Evolutionary conservation across 2,113 vertebrate species (phyloP), one percentile per base, ranked within the genome.

Genomic region (Cromileptes altivelis): DNA sequence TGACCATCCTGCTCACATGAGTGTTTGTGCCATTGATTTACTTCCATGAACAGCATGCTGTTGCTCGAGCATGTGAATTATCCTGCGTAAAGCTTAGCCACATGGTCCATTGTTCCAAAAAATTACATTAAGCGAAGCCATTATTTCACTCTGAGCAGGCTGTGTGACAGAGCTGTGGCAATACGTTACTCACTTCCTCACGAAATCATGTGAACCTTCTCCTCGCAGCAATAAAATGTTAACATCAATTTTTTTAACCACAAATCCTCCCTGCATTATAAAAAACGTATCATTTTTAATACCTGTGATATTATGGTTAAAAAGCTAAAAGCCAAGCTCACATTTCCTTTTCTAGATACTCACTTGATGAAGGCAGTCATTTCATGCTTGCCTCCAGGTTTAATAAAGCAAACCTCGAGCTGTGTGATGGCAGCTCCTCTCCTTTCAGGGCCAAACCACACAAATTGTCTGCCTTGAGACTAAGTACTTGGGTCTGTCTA

Each of bases 391-490:
- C 79, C 90, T 89, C 57, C 68, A 80, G 76, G 84, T 92, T 91
- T 85, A 80, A 89, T 85, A 86, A 92, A 79, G 65, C 75, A 87
- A 88, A 90, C 76, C 81, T 69, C 27, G n/a, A 88, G 85, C 85
- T 80, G 84, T 75, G 68, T 79, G 91, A 92, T 70, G 49, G 88
- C 58, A 70, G 87, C 65, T 76, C 68, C 67, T 82, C 71, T 86
- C 75, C 87, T 79, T 84, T 70, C 77, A n/a, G 75, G 72, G 79
- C 93, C 88, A 88, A 89, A 89, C 86, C 86, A 94, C 81, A 92
- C 64, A 89, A 90, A 85, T 79, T 33, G 89, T 90, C 86, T 80
- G 79, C 85, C 91, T 89, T 84, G 89, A 94, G 94, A 93, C 85
- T 89, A 76, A 88, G 87, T 84, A 74, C 80, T 87, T 90, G 94